phyloP scores from a whole-genome alignment of 2,888 invertebrate genomes.

The Koerneria pararmatus region DNA sequence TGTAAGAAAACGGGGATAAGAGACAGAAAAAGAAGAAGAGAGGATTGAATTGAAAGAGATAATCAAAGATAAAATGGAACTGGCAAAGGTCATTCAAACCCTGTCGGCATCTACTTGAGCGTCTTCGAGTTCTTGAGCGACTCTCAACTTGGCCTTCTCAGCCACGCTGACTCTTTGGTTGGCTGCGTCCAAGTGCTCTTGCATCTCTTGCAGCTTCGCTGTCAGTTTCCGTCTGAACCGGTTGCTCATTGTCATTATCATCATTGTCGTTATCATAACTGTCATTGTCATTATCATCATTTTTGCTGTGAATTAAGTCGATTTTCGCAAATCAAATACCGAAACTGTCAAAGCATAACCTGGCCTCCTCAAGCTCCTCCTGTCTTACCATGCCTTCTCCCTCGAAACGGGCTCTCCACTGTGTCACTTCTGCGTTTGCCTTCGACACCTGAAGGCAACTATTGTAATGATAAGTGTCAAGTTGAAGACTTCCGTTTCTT shows the following conservation, averaged over 20 bases:
- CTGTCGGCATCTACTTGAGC: conserved; percentile 88
- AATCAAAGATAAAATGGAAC: not conserved
- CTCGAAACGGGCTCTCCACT: conserved; percentile 86
- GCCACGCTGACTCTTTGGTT: conserved; percentile 67
- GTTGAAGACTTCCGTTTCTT: not conserved
- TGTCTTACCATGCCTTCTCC: conserved; percentile 78
- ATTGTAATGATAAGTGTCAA: not conserved
- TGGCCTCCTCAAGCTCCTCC: conserved; percentile 64
- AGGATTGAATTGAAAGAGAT: not conserved
- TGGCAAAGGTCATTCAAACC: conserved; percentile 64
- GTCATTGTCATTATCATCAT: not conserved
- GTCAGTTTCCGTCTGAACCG: conserved; percentile 47
- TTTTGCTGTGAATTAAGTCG: too few relatives aligned
- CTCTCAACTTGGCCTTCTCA: conserved; percentile 52
- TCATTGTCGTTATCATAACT: not conserved
- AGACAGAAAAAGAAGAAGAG: not conserved
- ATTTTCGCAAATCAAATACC: too few relatives aligned
- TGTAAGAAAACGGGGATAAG: not conserved
- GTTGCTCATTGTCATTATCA: conserved; percentile 45
- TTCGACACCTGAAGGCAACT: conserved; percentile 78
- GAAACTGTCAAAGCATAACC: conserved; percentile 15
- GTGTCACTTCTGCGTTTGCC: conserved; percentile 74
- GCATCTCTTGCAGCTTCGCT: conserved; percentile 52
- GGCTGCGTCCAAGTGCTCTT: conserved; percentile 56
- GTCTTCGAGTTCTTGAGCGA: conserved; percentile 84